Conservation (phyloP, 2,113 vertebrate genomes). For the Felis catus region F.catus_Fca126_mat1.0 CM031421.1:20228501-20229000, state of each 20-base stretch:
- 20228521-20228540: not conserved
- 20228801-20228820: not conserved
- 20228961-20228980: not conserved
- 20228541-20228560: not conserved
- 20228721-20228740: not conserved
- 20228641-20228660: not conserved
- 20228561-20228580: not conserved
- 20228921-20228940: not conserved
- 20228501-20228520: not conserved
- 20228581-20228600: not conserved
- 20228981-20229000: constrained; percentile 17
- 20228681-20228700: not conserved
- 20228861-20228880: not conserved
- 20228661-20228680: not conserved
- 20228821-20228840: not conserved
- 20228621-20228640: not conserved
- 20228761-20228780: not conserved
- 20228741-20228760: not conserved
- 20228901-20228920: not conserved
- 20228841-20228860: not conserved
- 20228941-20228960: not conserved
- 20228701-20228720: not conserved
- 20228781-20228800: not conserved
- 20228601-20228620: not conserved
- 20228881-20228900: not conserved